Evolutionary conservation across 2,888 invertebrate species (phyloP), one percentile per base, ranked within the genome.

Genomic region (Rhabditoides inermis): DNA sequence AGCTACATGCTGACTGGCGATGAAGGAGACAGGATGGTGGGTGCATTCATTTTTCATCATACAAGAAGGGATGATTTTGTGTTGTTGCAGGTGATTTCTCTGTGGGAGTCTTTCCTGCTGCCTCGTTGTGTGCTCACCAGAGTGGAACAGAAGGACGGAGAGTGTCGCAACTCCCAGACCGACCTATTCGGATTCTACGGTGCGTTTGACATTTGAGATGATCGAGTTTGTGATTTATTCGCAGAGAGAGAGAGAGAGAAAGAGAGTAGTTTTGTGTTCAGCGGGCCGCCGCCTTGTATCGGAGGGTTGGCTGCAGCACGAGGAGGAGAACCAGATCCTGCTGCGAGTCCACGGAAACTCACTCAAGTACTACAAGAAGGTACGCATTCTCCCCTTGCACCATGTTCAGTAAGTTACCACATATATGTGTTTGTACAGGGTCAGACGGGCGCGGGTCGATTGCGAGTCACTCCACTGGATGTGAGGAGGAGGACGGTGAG

Each of bases 331-430:
- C 53, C 65, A 69, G 42, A 68, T 75, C 12, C 53, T 69, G 15
- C 53, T 74, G 6, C 52, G 66, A 26, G 49, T 75, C 42, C 67
- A 70, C 39, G 75, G 75, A 35, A 63, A 63, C 28, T 70, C 75
- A 4, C 48, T 75, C 40, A 72, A 72, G 47, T 75, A 72, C 55
- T 74, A 67, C 58, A 74, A 74, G 46, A 59, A 67, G 15, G n/a
- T n/a, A n/a, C n/a, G n/a, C n/a, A n/a, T n/a, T n/a, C n/a, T n/a
- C n/a, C n/a, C n/a, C n/a, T n/a, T n/a, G n/a, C n/a, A n/a, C n/a
- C n/a, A n/a, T n/a, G n/a, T n/a, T n/a, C n/a, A n/a, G n/a, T n/a
- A n/a, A n/a, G n/a, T n/a, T n/a, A n/a, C n/a, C n/a, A n/a, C n/a
- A n/a, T n/a, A n/a, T n/a, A n/a, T n/a, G n/a, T n/a, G n/a, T n/a